Base-by-base conservation (phyloP, 2,113 vertebrate species). In the Phaethornis superciliosus region DNA sequence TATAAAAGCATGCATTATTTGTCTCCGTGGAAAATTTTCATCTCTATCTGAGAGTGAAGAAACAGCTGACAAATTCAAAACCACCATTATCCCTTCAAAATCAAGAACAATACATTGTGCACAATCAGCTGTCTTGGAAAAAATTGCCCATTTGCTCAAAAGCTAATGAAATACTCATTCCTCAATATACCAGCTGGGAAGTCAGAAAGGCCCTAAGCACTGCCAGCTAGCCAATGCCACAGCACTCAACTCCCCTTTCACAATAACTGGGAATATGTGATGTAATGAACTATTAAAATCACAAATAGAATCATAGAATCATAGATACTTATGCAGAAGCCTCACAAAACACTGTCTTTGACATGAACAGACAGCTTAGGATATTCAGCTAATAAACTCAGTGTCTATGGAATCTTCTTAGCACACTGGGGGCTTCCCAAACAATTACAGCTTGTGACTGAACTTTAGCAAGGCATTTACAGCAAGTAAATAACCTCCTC, bases 31-130 rank as follows among this genome's bases (percentile, higher is more conserved):
- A 85, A 89, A 90, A 90, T 6, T 27, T 5, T 72, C 24, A 15
- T 54, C 27, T 69, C 22, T 10, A 40, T 55, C 30, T 86, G 51
- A 80, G 58, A 54, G 15, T 6, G 47, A 85, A 58, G 16, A 17
- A 93, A 92, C 56, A 92, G 68, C 51, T 93, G 76, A 33, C 16
- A 77, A 78, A 92, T 74, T 67, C 15, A 81, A 92, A 96, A 17
- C 5, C 51, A 90, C 7, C 35, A 28, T 62, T 90, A 77, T 83
- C 40, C 33, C 15, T 86, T 83, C 47, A 90, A 84, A 84, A 75
- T 51, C 60, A 86, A 83, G 68, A 81, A 62, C 37, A 92, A 88
- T 67, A 32, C 8, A 32, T 56, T 46, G 11, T 33, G 37, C 20
- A 59, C 5, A 55, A 81, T 81, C 55, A 81, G 17, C 47, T 63